Conservation (phyloP, 2,797 vertebrate species). For the Poliocrania exsul region DNA sequence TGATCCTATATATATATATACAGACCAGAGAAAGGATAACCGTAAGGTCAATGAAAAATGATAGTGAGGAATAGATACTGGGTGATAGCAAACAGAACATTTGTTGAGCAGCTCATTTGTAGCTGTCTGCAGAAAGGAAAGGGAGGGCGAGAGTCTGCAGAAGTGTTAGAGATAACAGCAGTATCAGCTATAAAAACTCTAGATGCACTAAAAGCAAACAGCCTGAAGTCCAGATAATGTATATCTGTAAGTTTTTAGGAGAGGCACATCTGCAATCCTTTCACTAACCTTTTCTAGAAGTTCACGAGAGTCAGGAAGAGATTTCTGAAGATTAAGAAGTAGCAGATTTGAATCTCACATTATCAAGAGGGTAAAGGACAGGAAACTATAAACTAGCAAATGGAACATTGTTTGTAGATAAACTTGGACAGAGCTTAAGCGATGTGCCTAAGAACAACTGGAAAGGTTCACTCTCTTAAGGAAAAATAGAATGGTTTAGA, state of each 20-base stretch:
- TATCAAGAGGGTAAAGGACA: constrained; percentile 41
- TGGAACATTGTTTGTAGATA: constrained; percentile 25
- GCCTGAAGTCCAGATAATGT: background rate
- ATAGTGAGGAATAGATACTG: background rate
- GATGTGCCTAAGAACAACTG: constrained; percentile 37
- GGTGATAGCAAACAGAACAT: constrained; percentile 36
- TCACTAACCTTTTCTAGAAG: constrained; percentile 19
- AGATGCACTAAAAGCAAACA: constrained; percentile 3
- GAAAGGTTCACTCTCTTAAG: constrained; percentile 7
- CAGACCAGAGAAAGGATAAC: constrained; percentile 1
- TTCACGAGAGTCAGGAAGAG: constrained; percentile 6
- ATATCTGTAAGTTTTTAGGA: background rate
- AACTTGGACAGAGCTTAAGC: constrained; percentile 29
- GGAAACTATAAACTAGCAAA: constrained; percentile 47
- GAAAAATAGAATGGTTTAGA: background rate
- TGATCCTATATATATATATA: background rate
- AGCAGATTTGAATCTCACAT: background rate
- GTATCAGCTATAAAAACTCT: constrained; percentile 36
- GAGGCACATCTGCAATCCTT: background rate
- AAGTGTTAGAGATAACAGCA: constrained; percentile 22
- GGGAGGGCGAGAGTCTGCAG: constrained; percentile 8
- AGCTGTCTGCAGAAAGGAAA: constrained; percentile 43
- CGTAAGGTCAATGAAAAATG: constrained; percentile 6
- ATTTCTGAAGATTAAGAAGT: constrained; percentile 8
- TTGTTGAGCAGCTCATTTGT: constrained; percentile 60